Evolutionary conservation across 2,888 invertebrate genomes (phyloP), one percentile per base, ranked within the genome.

Genomic region (Drosophila infuscata): DNA sequence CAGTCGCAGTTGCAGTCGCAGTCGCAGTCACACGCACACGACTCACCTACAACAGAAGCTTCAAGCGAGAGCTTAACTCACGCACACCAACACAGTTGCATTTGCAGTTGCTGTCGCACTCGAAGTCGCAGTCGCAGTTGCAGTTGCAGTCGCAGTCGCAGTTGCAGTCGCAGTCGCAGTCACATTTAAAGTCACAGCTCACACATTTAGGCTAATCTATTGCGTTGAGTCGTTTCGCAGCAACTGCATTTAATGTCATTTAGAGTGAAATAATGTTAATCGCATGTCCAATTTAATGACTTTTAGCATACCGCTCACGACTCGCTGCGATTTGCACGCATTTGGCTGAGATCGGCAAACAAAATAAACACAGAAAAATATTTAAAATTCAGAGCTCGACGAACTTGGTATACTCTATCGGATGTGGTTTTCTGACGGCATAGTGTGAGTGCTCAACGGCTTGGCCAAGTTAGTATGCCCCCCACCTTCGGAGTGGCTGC

Each of bases 191-290:
- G 35, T 53, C 32, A 52, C 52, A 52, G 46, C 63, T 48, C 70
- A 67, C 59, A 68, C 81, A 79, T 79, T 79, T 79, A 81, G 81
- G 72, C 78, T 79, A 79, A 78, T 76, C 78, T 76, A 66, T 69
- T 65, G 78, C 66, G 64, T 20, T 58, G 77, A 80, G 70, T 80
- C 76, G 68, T 17, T 58, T 67, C 63, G 61, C 54, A 57, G 73
- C 78, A 68, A 73, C 70, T 62, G 80, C 76, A 79, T 78, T 84
- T 85, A 82, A 75, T 79, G 88, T 85, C 83, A 84, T 85, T 85
- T 88, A 82, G 77, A 80, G 83, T 82, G 89, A 79, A 83, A 86
- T 85, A 88, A 86, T 85, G 81, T 89, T 89, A 85, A 86, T 89
- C 81, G 86, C 89, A 84, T 86, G 88, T 88, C 86, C 80, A 80